Conservation (phyloP, 2,797 vertebrate species). For the Mus minutoides region DNA sequence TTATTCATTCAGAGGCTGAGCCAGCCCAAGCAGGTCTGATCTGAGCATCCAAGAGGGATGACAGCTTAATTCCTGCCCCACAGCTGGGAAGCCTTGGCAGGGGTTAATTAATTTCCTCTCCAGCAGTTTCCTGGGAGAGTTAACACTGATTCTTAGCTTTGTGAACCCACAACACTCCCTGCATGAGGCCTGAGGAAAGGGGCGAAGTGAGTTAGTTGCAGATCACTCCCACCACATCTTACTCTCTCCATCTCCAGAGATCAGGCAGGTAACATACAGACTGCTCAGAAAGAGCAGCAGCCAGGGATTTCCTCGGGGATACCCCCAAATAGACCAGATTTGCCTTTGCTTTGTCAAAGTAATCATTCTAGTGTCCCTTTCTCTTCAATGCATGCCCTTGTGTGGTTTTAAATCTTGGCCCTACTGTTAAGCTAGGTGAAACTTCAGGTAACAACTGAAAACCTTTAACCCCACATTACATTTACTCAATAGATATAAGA, state of each 20-base stretch:
- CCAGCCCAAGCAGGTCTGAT: slow-evolving; percentile 66
- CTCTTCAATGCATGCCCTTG: background rate
- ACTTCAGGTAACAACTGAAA: background rate
- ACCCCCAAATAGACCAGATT: background rate
- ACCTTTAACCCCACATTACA: background rate
- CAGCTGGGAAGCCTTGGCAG: slow-evolving; percentile 73
- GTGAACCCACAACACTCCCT: slow-evolving; percentile 55
- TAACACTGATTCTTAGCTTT: slow-evolving; percentile 71
- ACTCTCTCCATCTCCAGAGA: background rate
- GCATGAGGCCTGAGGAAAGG: slow-evolving; percentile 31
- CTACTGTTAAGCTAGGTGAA: background rate
- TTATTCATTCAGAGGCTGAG: slow-evolving; percentile 59
- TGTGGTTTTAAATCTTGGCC: background rate
- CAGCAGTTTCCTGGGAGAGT: slow-evolving; percentile 70
- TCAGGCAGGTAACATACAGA: background rate
- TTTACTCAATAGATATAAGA: slow-evolving; percentile 23
- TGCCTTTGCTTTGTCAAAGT: slow-evolving; percentile 2
- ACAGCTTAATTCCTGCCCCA: slow-evolving; percentile 82
- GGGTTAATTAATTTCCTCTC: slow-evolving; percentile 85
- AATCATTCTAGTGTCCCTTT: background rate
- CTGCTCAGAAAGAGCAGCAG: background rate
- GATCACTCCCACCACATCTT: slow-evolving; percentile 2
- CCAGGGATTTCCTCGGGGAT: background rate
- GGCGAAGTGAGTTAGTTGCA: slow-evolving; percentile 72
- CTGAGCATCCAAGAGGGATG: slow-evolving; percentile 77